Percentiles rank a stretch among this genome's conserved stretches.
Conservation (phyloP, 2,797 vertebrate species). For the Lycodopsis pacificus region DNA sequence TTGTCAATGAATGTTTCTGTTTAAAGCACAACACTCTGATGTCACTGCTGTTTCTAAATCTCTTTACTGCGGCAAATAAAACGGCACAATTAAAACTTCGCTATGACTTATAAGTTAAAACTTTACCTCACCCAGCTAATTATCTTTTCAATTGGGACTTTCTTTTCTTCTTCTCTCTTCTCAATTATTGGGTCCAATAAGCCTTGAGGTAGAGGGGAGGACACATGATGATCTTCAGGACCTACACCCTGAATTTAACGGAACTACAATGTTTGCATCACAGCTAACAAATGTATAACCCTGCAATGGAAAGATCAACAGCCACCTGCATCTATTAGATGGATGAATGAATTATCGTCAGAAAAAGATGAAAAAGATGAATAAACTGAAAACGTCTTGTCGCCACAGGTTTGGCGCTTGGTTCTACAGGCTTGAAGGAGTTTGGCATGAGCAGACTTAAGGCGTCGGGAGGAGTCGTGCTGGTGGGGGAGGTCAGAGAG, state of each 20-base stretch:
- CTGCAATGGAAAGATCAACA: not conserved
- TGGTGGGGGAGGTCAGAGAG: not conserved
- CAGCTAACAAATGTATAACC: not conserved
- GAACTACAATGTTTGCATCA: not conserved
- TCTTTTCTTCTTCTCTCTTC: not conserved
- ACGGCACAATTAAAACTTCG: not conserved
- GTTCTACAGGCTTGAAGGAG: not conserved
- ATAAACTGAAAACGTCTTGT: no score
- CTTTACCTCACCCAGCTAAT: not conserved
- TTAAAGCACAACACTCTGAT: not conserved
- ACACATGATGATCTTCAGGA: not conserved
- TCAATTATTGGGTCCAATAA: not conserved
- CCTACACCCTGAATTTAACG: conserved; percentile 1
- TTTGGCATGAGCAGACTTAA: not conserved
- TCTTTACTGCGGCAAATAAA: conserved; percentile 1
- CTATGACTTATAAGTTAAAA: not conserved
- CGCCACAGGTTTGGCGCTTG: no score
- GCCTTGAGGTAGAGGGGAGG: not conserved
- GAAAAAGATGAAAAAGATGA: not conserved
- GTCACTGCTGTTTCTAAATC: not conserved
- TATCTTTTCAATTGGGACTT: not conserved
- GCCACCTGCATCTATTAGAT: not conserved
- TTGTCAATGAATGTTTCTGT: conserved; percentile 7
- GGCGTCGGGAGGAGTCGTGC: not conserved
- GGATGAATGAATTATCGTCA: no score